Base-by-base conservation (phyloP, 2,888 invertebrate genomes). In the Apamea epomidion region DNA sequence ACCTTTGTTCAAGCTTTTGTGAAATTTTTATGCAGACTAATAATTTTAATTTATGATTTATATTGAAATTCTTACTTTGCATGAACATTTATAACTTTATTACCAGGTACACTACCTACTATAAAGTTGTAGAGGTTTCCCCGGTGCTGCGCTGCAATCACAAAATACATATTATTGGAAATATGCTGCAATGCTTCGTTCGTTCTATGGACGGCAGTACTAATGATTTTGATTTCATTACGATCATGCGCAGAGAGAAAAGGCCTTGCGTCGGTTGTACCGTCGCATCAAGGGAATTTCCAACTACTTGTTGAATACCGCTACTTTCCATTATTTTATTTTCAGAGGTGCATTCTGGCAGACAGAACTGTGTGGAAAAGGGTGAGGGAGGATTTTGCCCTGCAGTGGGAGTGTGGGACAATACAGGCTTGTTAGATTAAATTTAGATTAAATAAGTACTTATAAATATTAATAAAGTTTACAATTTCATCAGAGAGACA, bases 161-260 rank as follows among this genome's bases (percentile, higher is more conserved):
- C 5, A 51, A 21, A 14, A 48, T 48, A 29, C 21, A 14, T 64
- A 42, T 8, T 21, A 8, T 1, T 32, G 25, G 6, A 16, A 51
- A 14, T 32, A 25, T 21, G n/a, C 42, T 72, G 73, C 81, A 68
- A 54, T 64, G 29, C 37, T 69, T 69, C 18, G 14, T n/a, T 68
- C 45, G 51, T 45, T 82, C 7, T 68, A 16, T 18, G 60, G 21
- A 82, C 32, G 21, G 65, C 58, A 67, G 7, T 54, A 62, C 25
- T 81, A 81, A 68, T 69, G 83, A 81, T 81, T 83, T 81, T 76
- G 77, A 81, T 83, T 76, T 81, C n/a, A 68, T 68, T 64, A 58
- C 37, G 83, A 83, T 64, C 78, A 81, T 81, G 78, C 78, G 83
- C 81, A 81, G n/a, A 79, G 37, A n/a, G 54, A 68, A 67, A 75